These are phyloP conservation scores for Drymonia ruficornis DNA, from an alignment of 2,888 invertebrate species.

Conservation along the genomic window DNA sequence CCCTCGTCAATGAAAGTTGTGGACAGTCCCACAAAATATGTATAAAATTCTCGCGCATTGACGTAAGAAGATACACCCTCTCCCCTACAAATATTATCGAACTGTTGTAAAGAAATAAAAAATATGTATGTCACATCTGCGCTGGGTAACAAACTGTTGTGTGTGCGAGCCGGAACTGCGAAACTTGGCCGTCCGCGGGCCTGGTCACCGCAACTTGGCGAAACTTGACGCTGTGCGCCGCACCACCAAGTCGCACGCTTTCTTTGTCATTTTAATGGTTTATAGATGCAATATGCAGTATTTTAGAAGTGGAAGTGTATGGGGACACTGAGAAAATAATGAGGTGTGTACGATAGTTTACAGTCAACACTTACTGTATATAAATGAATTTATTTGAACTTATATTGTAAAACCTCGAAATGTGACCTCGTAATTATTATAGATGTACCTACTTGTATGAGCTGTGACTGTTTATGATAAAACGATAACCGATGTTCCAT, in stretches of 20 bases:
- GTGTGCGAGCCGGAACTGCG: constrained; percentile 57
- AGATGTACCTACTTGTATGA: too few relatives aligned
- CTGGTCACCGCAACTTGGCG: constrained; percentile 54
- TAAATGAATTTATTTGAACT: too few relatives aligned
- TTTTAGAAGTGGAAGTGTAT: not conserved
- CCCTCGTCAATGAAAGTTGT: too few relatives aligned
- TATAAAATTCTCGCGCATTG: constrained; percentile 29
- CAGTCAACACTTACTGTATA: too few relatives aligned
- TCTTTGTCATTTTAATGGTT: constrained; percentile 60
- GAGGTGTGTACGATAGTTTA: too few relatives aligned
- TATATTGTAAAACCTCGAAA: too few relatives aligned
- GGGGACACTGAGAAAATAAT: not conserved
- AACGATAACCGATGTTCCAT: too few relatives aligned
- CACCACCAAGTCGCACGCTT: constrained; percentile 48
- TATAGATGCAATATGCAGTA: constrained; percentile 39
- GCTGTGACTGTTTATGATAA: too few relatives aligned
- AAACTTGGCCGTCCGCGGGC: constrained; percentile 53
- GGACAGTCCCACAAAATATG: not conserved
- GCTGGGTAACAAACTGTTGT: constrained; percentile 45
- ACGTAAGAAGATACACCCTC: not conserved
- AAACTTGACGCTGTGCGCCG: constrained; percentile 45
- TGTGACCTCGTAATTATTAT: too few relatives aligned
- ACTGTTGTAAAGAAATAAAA: constrained; percentile 25
- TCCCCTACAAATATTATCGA: constrained; percentile 28
- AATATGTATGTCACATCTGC: constrained; percentile 50